These are phyloP conservation scores for Hoplostethus atlanticus DNA, from an alignment of 2,797 vertebrate species.

Conservation along the genomic window DNA sequence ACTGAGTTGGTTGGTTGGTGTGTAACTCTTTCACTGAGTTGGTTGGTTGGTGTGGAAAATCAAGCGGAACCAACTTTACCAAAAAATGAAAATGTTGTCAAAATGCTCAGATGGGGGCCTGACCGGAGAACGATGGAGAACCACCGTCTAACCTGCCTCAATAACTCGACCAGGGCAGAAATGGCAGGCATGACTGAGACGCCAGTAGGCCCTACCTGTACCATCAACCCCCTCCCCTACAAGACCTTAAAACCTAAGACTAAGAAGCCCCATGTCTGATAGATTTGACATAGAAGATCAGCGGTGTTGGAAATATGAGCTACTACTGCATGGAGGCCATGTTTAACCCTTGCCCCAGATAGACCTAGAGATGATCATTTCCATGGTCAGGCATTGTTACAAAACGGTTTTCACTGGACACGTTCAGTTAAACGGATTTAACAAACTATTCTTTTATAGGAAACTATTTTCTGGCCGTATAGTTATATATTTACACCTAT, in stretches of 20 bases:
- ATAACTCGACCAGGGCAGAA: constrained; percentile 30
- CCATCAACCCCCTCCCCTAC: constrained; percentile 26
- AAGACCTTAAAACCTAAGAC: background rate
- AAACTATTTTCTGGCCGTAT: no score
- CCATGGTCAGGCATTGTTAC: background rate
- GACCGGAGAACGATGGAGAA: no score
- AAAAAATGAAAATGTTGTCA: no score
- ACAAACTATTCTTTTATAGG: no score
- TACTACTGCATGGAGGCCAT: background rate
- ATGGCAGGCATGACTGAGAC: constrained; percentile 36
- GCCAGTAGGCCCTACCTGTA: constrained; percentile 13
- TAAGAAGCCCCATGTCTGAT: background rate
- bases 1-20: no score
- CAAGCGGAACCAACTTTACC: no score
- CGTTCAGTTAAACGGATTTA: background rate
- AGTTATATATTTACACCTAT: no score
- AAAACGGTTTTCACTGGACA: background rate
- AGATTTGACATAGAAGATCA: constrained; percentile 2
- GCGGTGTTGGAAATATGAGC: constrained; percentile 22
- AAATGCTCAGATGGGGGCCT: no score
- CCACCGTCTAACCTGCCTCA: no score
- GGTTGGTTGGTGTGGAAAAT: no score
- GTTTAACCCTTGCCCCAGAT: constrained; percentile 19
- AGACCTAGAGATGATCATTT: constrained; percentile 3
- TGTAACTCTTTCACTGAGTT: no score